These are phyloP conservation scores for Balearica regulorum DNA, from an alignment of 2,797 vertebrate species.

Conservation along the genomic window DNA sequence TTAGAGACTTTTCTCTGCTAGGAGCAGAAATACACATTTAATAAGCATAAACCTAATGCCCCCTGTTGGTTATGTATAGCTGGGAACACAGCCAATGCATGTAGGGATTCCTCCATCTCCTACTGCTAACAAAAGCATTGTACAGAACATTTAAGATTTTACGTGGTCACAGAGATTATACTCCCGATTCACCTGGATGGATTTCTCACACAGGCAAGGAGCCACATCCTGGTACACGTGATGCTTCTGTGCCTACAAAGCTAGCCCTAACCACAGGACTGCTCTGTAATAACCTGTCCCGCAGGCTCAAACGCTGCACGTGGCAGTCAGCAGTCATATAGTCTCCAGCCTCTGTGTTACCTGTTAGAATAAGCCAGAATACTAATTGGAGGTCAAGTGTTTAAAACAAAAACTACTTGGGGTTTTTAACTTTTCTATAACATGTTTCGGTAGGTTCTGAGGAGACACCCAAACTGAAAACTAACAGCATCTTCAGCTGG, in stretches of 20 bases:
- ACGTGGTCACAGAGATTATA: background rate
- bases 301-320: background rate
- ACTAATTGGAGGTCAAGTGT: background rate
- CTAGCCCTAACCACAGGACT: background rate
- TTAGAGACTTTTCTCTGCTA: background rate
- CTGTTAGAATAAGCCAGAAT: background rate
- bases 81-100: background rate
- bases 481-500: background rate
- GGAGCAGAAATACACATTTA: background rate
- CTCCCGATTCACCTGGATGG: background rate
- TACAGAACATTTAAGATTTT: background rate
- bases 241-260: background rate
- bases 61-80: slow-evolving; percentile 39
- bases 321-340: background rate
- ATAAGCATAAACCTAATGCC: slow-evolving; percentile 56
- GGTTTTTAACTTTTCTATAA: background rate
- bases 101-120: background rate
- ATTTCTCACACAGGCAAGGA: background rate
- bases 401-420: background rate
- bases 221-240: rapidly evolving
- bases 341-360: background rate
- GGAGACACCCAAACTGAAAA: background rate
- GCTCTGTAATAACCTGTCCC: background rate
- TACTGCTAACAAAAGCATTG: background rate
- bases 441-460: background rate